phyloP scores from a whole-genome alignment of 2,113 vertebrate genomes.

The Dascyllus trimaculatus region DNA sequence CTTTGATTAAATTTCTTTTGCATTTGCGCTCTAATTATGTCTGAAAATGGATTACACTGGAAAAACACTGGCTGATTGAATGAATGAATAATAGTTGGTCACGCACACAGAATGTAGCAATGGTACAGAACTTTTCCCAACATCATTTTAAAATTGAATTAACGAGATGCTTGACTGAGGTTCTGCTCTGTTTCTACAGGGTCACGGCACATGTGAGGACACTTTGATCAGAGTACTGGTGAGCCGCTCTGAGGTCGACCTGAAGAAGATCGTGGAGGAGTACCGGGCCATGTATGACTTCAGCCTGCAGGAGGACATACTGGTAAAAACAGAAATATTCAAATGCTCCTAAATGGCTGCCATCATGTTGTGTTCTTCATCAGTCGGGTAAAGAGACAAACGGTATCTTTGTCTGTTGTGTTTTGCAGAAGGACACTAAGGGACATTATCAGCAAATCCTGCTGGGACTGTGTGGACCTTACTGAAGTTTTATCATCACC shows the following conservation, averaged over 20 bases:
- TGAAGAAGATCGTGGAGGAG: conserved; percentile 89
- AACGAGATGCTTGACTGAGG: background rate
- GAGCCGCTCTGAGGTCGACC: conserved; percentile 92
- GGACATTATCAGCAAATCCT: conserved; percentile 90
- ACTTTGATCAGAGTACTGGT: conserved; percentile 90
- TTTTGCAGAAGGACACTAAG: conserved; percentile 89
- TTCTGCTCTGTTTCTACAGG: conserved; percentile 70
- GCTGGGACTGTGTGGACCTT: conserved; percentile 87
- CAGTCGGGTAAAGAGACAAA: background rate
- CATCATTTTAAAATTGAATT: no score
- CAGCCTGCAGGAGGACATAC: conserved; percentile 86
- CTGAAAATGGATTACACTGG: no score
- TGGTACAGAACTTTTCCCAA: no score
- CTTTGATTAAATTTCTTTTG: no score
- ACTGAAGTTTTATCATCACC: conserved; percentile 34
- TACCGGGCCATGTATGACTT: conserved; percentile 85
- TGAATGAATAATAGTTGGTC: no score
- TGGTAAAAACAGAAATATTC: conserved; percentile 73
- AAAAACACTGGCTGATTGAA: no score
- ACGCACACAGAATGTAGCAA: no score
- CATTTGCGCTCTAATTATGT: no score
- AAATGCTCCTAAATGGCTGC: background rate
- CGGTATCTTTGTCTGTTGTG: background rate
- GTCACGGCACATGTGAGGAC: conserved; percentile 83
- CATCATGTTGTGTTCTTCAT: background rate